Evolutionary conservation across 2,113 vertebrate species (phyloP).

Genomic region (Rattus rattus): DNA sequence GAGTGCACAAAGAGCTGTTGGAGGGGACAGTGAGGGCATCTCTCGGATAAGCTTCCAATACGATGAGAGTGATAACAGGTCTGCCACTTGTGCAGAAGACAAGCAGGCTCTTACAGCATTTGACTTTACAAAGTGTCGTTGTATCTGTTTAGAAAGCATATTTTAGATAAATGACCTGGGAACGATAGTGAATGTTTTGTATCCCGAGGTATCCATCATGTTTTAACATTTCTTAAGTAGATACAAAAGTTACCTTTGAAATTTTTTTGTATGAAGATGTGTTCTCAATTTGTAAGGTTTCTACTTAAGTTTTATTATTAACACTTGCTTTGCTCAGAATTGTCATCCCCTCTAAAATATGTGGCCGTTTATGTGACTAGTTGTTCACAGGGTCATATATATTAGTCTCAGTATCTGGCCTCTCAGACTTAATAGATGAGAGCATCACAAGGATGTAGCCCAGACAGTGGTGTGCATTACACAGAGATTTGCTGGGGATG

Average conservation of each 20-base stretch:
- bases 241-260: background rate
- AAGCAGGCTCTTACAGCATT: conserved; percentile 72
- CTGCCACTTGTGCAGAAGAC: conserved; percentile 79
- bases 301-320: background rate
- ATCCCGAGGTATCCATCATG: background rate
- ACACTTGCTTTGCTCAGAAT: background rate
- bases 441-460: background rate
- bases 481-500: background rate
- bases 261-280: conserved; percentile 35
- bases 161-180: conserved; percentile 52
- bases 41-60: conserved; percentile 89
- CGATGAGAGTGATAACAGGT: conserved; percentile 86
- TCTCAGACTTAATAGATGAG: background rate
- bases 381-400: background rate
- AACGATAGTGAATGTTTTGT: background rate
- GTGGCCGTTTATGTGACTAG: background rate
- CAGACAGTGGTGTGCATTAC: background rate
- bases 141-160: conserved; percentile 72
- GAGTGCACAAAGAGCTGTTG: conserved; percentile 85
- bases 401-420: background rate
- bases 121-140: conserved; percentile 79
- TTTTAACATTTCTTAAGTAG: background rate
- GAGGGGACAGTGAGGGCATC: conserved; percentile 89
- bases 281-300: background rate
- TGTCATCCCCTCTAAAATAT: background rate